Base-by-base conservation (phyloP, 2,797 vertebrate species). In the Phrynocephalus guinanensis region DNA sequence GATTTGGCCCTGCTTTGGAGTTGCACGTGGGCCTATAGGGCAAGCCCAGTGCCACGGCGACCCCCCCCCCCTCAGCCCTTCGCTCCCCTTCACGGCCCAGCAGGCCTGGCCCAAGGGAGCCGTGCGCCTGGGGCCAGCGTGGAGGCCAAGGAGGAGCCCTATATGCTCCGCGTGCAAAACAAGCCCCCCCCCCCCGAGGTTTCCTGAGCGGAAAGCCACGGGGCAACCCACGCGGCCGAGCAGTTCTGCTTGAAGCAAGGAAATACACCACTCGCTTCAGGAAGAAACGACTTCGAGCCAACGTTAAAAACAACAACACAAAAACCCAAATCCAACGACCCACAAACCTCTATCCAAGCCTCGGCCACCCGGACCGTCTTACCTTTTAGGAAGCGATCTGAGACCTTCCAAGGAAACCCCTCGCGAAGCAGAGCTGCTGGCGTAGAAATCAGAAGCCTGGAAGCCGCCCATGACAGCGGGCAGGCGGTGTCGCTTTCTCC, bases 331-430 rank as follows among this genome's bases (percentile, higher is more conserved):
- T 44, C 38, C 52, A 56, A 56, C 13, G 2, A 56, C 9, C 38
- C 38, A 44, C 38, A 44, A 44, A 44, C 38, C 2, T 56, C 9
- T 56, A 56, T 56, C 1, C 52, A 13, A 56, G 52, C 52, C 52
- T 56, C 52, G 52, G 52, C 13, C 52, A 56, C 52, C 52, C 1
- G 9, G 52, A 8, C 52, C 9, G 52, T 56, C 52, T 56, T 56
- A 56, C 52, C 52, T 56, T 56, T 56, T 13, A 56, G 38, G 52
- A 56, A 56, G 9, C 9, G 13, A 56, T 56, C 2, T 56, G 2
- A 56, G 9, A 28, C 10, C 3, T 7, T 44, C 38, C 67, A 3
- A 20, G 4, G 6, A 5, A 24, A 9, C 0, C 18, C 0, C 9
- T 0, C 68, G 16, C 0, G 1, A 26, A 0, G 56, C 22, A 30